These are phyloP conservation scores for Avahi laniger DNA, from an alignment of 2,797 vertebrate species.

Conservation along the genomic window DNA sequence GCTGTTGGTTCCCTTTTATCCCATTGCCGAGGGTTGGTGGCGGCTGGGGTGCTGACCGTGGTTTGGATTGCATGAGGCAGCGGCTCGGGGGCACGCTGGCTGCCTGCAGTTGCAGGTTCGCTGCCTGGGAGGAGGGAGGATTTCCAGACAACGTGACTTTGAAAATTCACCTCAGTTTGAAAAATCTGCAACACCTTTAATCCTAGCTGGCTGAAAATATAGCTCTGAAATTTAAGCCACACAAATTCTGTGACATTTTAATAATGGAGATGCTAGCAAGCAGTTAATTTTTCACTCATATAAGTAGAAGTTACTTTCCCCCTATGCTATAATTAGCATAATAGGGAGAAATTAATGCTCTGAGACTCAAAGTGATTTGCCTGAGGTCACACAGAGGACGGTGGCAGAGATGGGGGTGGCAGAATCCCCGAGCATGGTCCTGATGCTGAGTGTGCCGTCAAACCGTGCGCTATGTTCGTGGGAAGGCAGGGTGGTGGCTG, in stretches of 20 bases:
- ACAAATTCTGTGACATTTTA: neutral
- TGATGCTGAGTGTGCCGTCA: accelerated
- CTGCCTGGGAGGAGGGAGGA: neutral
- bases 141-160: neutral
- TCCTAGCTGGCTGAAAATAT: neutral
- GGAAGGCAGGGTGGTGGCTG: accelerated
- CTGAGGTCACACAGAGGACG: neutral
- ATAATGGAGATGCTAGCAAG: neutral
- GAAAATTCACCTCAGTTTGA: neutral
- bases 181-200: neutral
- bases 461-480: accelerated
- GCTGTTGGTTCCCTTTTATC: neutral
- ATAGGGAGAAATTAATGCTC: neutral
- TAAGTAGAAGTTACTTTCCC: neutral
- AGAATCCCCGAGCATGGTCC: accelerated
- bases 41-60: neutral
- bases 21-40: neutral
- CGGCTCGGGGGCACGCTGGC: neutral
- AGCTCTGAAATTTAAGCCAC: neutral
- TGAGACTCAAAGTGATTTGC: neutral
- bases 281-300: neutral
- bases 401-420: neutral
- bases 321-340: neutral
- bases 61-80: neutral
- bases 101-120: neutral